Base-by-base conservation (phyloP, 1,140 invertebrate species). In the Tribolium castaneum region DNA sequence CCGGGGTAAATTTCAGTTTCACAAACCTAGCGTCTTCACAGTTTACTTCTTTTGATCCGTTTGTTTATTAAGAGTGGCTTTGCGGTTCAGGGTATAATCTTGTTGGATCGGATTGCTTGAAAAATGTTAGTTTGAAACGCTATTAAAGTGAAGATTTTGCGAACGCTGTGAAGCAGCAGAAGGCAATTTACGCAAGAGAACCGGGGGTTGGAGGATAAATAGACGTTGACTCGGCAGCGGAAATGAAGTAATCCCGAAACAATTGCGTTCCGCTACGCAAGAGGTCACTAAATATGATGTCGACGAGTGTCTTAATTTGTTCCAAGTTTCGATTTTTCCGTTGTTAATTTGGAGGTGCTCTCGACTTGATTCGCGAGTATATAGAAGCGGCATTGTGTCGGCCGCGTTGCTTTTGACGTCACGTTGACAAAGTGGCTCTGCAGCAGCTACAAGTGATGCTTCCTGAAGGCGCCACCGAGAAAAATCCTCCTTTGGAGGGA, bases 221-320 rank as follows among this genome's bases (percentile, higher is more conserved):
- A 66, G 59, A 22, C 59, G 30, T 30, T 66, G n/a, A 66, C n/a
- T 35, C 59, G 13, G 59, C n/a, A 66, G 30, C 59, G 59, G 59
- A 66, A 66, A 66, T 66, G 59, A 66, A 66, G 59, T 66, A 66
- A 66, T 66, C 59, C 13, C 59, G 59, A 66, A 66, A 66, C 59
- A 66, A 66, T 66, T 66, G 59, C 59, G 30, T 35, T 66, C 30
- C 30, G 30, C 12, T 66, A 66, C 59, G 59, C 59, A 66, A 35
- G 19, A 30, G 59, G 59, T 66, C 59, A 66, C 59, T 66, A 35
- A 66, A 66, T 66, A 66, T 66, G 56, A 62, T 62, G 56, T 62
- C 22, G 56, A 30, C 13, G 19, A 22, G 56, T 30, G 56, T 30
- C 22, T 62, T 19, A 34, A 35, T 66, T 66, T 66, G 59, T 66